Conservation (phyloP, 2,888 invertebrate genomes). For the Megastigmus dorsalis region DNA sequence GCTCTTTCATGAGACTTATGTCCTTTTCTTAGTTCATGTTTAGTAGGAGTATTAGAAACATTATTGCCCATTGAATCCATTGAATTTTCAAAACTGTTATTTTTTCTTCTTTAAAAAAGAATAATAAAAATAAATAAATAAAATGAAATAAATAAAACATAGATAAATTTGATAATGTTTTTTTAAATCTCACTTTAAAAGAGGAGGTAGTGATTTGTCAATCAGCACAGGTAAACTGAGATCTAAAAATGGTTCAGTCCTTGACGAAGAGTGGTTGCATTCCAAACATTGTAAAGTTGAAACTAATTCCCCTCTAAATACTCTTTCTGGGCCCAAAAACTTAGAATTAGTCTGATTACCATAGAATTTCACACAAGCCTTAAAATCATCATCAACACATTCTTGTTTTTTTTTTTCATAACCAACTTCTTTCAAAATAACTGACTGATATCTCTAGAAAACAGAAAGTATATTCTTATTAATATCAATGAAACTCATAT, state of each 20-base stretch:
- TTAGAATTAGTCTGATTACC: slow-evolving; percentile 87
- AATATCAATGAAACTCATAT: background rate
- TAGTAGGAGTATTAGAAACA: slow-evolving; percentile 74
- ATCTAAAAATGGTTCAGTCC: slow-evolving; percentile 95
- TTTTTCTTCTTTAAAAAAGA: slow-evolving; percentile 62
- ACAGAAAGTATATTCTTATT: background rate
- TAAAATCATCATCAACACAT: slow-evolving; percentile 80
- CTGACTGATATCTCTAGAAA: slow-evolving; percentile 84
- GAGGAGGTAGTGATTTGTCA: slow-evolving; percentile 84
- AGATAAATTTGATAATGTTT: too few species aligned
- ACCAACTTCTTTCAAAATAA: slow-evolving; percentile 86
- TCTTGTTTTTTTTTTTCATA: slow-evolving; percentile 83
- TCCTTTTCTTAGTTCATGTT: slow-evolving; percentile 78
- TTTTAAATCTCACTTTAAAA: slow-evolving; percentile 74
- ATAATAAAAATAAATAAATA: background rate
- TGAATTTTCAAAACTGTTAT: slow-evolving; percentile 60
- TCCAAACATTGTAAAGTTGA: slow-evolving; percentile 93
- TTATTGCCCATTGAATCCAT: slow-evolving; percentile 64
- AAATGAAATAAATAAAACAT: background rate
- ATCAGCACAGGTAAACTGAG: slow-evolving; percentile 92
- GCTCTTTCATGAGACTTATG: slow-evolving; percentile 76
- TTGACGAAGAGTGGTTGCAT: slow-evolving; percentile 89
- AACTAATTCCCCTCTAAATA: slow-evolving; percentile 94
- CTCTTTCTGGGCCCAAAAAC: slow-evolving; percentile 88
- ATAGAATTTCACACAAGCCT: slow-evolving; percentile 87